Evolutionary conservation across 2,113 vertebrate species (phyloP).

Genomic region (Boulengeromyrus knoepffleri): DNA sequence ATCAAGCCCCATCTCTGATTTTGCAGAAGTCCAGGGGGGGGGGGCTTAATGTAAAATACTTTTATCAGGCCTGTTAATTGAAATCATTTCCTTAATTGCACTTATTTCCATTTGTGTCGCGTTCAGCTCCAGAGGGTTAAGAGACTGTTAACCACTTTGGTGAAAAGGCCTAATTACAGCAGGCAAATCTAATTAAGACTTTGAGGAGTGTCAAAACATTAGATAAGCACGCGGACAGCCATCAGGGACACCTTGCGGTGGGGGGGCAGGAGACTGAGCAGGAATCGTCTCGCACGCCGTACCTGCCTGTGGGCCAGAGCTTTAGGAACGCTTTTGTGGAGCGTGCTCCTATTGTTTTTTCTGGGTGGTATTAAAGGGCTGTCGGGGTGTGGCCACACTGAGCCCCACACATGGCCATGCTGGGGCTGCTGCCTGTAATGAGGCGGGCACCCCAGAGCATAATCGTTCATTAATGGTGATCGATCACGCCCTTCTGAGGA

Average conservation of each 20-base stretch:
- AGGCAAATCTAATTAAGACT: constrained; percentile 38
- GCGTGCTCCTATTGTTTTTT: not conserved
- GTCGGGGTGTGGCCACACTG: not conserved
- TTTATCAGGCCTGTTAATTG: constrained; percentile 33
- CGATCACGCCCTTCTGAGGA: not conserved
- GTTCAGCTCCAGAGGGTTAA: constrained; percentile 26
- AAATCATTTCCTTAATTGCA: constrained; percentile 36
- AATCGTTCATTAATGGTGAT: constrained; percentile 30
- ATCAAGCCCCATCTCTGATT: constrained; percentile 4
- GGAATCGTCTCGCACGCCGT: not conserved
- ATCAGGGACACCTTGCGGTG: not conserved
- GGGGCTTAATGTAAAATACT: constrained; percentile 25
- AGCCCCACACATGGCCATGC: not conserved
- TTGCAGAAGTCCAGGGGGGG: not conserved
- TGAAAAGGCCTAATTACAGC: constrained; percentile 27
- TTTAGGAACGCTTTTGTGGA: not conserved
- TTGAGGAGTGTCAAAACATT: constrained; percentile 13
- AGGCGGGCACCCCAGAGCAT: not conserved
- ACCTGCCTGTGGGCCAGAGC: not conserved
- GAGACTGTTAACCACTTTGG: constrained; percentile 32
- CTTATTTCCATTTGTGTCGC: constrained; percentile 26
- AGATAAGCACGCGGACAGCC: not conserved
- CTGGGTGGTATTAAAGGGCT: not conserved
- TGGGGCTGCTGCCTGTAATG: not conserved
- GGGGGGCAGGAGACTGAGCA: not conserved